A percentile compares a stretch with the other conserved stretches of the same genome.
phyloP scores from a whole-genome alignment of 92 coral and sea anemone species.

The Virgularia gustaviana region DNA sequence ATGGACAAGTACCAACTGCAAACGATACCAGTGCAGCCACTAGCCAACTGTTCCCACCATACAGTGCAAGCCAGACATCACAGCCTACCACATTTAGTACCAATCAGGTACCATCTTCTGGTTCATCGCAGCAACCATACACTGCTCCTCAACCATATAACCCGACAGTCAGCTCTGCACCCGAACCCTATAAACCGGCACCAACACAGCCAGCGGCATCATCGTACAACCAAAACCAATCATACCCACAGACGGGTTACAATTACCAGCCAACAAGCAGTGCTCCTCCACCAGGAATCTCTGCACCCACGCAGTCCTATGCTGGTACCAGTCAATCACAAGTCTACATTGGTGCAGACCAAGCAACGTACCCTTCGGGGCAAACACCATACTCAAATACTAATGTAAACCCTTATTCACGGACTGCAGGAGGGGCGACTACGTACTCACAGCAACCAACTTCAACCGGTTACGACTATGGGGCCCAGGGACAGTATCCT shows the following conservation, averaged over 20 bases:
- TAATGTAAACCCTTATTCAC: conserved; percentile 13
- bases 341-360: conserved; percentile 33
- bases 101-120: not conserved
- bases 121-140: conserved; percentile 16
- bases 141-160: conserved; percentile 33
- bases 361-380: not conserved
- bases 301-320: conserved; percentile 36
- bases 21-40: not conserved
- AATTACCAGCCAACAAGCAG: conserved; percentile 22
- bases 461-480: conserved; percentile 21
- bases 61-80: not conserved
- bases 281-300: conserved; percentile 14
- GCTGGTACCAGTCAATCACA: conserved; percentile 30
- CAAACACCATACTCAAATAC: not conserved
- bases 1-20: conserved; percentile 26
- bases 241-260: conserved; percentile 17
- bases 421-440: conserved; percentile 29
- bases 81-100: conserved; percentile 15
- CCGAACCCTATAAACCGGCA: not conserved
- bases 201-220: conserved; percentile 6
- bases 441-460: conserved; percentile 23
- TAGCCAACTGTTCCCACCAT: conserved; percentile 13
- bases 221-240: conserved; percentile 15
- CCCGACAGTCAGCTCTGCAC: conserved; percentile 12
- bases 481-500: conserved; percentile 34